A percentile compares a stretch with the other conserved stretches of the same genome.
phyloP scores from a whole-genome alignment of 2,113 vertebrate species.

The Nyctereutes procyonoides region DNA sequence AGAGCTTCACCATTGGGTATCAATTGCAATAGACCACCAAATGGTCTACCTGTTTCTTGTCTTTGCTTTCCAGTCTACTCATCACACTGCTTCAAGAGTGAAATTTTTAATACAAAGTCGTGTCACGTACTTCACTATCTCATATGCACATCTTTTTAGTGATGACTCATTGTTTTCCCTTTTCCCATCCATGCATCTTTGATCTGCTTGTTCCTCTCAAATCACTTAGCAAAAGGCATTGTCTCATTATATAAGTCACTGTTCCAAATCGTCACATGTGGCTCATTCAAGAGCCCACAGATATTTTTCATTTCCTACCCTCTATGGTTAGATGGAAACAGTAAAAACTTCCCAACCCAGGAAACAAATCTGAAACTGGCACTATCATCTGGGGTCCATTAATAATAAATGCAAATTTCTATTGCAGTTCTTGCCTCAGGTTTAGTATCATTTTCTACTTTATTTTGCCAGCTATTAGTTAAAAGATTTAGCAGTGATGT shows the following conservation, averaged over 20 bases:
- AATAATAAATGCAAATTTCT: neutral
- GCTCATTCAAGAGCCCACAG: neutral
- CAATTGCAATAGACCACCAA: neutral
- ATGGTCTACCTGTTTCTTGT: neutral
- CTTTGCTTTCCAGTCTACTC: neutral
- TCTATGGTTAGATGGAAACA: neutral
- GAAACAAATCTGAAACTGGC: neutral
- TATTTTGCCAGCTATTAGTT: neutral
- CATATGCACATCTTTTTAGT: neutral
- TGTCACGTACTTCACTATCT: neutral
- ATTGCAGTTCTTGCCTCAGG: neutral
- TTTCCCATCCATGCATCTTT: neutral
- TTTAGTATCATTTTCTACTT: slow-evolving; percentile 5
- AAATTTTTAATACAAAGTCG: neutral
- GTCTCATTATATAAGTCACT: neutral
- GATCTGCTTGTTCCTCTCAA: neutral
- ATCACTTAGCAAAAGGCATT: neutral
- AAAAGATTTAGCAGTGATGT: neutral
- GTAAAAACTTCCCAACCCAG: neutral
- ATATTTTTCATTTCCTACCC: neutral
- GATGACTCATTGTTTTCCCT: neutral
- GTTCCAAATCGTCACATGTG: neutral
- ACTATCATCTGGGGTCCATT: neutral
- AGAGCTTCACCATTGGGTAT: neutral
- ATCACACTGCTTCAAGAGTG: neutral